These are phyloP conservation scores for Napeogenes inachia DNA, from an alignment of 2,888 invertebrate genomes.

Conservation along the genomic window DNA sequence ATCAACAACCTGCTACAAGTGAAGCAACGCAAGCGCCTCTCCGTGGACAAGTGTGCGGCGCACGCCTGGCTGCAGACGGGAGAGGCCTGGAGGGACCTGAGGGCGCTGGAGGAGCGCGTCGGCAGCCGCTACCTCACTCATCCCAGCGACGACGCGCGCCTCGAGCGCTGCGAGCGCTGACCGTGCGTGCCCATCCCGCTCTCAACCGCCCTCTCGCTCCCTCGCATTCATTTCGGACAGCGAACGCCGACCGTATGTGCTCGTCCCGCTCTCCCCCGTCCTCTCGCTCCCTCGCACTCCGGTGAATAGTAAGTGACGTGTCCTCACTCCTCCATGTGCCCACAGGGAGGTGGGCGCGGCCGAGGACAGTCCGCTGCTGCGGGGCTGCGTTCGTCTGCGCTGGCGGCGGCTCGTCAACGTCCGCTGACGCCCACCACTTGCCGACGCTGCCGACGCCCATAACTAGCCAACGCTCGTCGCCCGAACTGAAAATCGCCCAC, in stretches of 20 bases:
- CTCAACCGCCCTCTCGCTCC: background rate
- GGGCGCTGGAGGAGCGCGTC: constrained; percentile 84
- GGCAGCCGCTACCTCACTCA: constrained; percentile 66
- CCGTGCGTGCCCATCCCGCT: constrained; percentile 17
- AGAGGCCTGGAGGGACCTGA: constrained; percentile 96
- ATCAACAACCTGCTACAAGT: constrained; percentile 99
- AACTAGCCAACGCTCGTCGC: too few relatives aligned
- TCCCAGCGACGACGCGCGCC: constrained; percentile 53
- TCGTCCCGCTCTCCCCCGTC: too few relatives aligned
- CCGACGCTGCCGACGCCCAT: background rate
- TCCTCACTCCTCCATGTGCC: background rate
- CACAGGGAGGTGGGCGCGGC: constrained; percentile 38
- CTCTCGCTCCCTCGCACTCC: too few relatives aligned
- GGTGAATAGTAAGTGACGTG: too few relatives aligned
- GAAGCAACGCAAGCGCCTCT: constrained; percentile 94
- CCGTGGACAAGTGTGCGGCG: constrained; percentile 96
- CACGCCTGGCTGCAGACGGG: constrained; percentile 98
- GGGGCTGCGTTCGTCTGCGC: constrained; percentile 35
- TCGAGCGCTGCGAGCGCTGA: constrained; percentile 27
- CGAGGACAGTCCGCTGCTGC: constrained; percentile 28
- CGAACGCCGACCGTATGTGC: too few relatives aligned
- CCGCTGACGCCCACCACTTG: constrained; percentile 31
- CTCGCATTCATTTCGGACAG: background rate
- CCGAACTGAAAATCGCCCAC: too few relatives aligned
- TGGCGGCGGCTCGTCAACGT: constrained; percentile 50